Conservation (phyloP, 2,113 vertebrate species). For the Cranoglanis bouderius region DNA sequence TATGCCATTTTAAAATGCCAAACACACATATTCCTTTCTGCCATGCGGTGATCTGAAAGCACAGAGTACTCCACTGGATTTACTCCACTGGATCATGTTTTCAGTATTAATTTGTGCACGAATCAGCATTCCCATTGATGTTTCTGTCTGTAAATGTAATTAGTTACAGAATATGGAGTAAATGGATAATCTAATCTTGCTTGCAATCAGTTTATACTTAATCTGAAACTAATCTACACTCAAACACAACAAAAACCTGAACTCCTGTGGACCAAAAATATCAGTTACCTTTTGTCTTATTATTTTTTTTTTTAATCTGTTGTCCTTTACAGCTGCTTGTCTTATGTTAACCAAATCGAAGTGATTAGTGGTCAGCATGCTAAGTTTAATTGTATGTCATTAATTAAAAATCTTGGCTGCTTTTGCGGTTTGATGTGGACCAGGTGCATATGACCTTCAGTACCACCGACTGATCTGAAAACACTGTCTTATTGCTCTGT, state of each 20-base stretch:
- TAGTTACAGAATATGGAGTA: conserved; percentile 51
- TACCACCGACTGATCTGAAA: not conserved
- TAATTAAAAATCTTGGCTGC: not conserved
- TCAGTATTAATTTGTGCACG: not conserved
- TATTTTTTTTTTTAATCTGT: conserved; percentile 19
- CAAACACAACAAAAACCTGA: conserved; percentile 48
- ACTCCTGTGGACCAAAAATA: conserved; percentile 53
- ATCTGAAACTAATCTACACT: conserved; percentile 60
- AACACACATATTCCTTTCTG: conserved; percentile 66
- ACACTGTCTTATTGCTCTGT: not conserved
- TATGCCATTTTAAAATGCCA: conserved; percentile 76
- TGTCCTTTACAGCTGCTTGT: conserved; percentile 60
- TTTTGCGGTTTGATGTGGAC: conserved; percentile 6
- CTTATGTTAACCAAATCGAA: conserved; percentile 32
- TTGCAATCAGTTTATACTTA: conserved; percentile 47
- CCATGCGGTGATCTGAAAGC: conserved; percentile 42
- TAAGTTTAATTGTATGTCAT: conserved; percentile 18
- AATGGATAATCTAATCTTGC: conserved; percentile 58
- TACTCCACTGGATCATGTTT: conserved; percentile 39
- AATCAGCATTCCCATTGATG: conserved; percentile 34
- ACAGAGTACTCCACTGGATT: conserved; percentile 34
- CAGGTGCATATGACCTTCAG: not conserved
- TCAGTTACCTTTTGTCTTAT: not conserved
- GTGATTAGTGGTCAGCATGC: conserved; percentile 49
- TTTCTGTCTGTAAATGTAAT: conserved; percentile 38